Base-by-base conservation (phyloP, 35 echinoderm and acorn worm genomes). In the Apostichopus parvimensis region DNA sequence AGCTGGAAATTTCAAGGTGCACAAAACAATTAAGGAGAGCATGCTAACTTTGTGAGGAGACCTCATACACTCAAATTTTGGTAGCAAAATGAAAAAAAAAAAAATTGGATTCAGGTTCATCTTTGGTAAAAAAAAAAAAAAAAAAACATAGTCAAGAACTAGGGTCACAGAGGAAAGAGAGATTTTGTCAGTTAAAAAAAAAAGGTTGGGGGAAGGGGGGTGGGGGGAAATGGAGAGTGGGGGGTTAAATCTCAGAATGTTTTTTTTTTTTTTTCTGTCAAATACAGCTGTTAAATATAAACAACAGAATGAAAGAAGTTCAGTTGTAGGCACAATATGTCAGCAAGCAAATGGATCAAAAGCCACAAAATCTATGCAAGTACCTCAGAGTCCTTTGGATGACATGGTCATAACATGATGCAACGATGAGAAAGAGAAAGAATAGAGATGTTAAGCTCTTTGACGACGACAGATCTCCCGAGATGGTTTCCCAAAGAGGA, bases 41-140 rank as follows among this genome's bases (percentile, higher is more conserved):
- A 87, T 87, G 85, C 85, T 71, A 87, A 87, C 85, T 87, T 87
- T 87, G 85, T 87, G 85, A 87, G 85, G 85, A n/a, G 85, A 57
- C 58, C 85, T 65, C 64, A 87, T 20, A 87, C 57, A 71, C 54
- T 59, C n/a, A 71, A 52, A 45, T 58, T 82, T 82, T 82, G 79
- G 52, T 82, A 82, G 79, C 79, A 82, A 82, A 82, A 45, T 45
- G 34, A 45, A 45, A 45, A 45, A 45, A 45, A 34, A 45, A 45
- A 82, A 68, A 68, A 68, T 68, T 28, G 79, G 54, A 56, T 82
- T 82, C 24, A 82, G 52, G 79, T 82, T 82, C 18, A n/a, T 82
- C n/a, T 54, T 82, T 54, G 34, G 26, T 28, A 45, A 45, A 45
- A 45, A 45, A 45, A 45, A 45, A 34, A 34, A 45, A 45, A 45